Evolutionary conservation across 2,797 vertebrate species (phyloP).

Genomic region (Chaunax sp.): DNA sequence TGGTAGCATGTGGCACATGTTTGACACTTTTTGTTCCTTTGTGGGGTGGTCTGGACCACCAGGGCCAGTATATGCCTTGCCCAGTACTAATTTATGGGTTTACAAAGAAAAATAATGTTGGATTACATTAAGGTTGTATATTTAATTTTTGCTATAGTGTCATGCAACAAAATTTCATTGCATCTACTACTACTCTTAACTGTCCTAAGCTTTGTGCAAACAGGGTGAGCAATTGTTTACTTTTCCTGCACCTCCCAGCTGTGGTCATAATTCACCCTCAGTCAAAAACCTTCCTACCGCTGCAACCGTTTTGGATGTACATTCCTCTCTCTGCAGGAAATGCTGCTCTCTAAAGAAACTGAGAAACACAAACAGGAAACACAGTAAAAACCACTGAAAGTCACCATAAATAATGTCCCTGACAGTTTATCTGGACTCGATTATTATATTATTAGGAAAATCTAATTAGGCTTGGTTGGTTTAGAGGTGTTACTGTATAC

Average conservation of each 20-base stretch:
- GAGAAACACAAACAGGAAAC: constrained; percentile 17
- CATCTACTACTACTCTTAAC: background rate
- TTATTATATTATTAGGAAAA: too few relatives aligned
- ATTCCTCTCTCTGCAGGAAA: constrained; percentile 31
- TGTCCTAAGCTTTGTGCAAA: background rate
- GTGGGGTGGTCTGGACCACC: background rate
- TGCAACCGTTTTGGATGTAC: constrained; percentile 6
- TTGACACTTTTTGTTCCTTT: constrained; percentile 6
- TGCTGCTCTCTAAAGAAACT: constrained; percentile 14
- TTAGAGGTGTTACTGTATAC: too few relatives aligned
- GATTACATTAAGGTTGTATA: too few relatives aligned
- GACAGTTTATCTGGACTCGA: background rate
- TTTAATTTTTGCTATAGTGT: background rate
- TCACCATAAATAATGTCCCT: background rate
- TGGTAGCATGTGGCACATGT: background rate
- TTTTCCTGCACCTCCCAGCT: background rate
- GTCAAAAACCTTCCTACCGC: constrained; percentile 3
- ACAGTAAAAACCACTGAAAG: constrained; percentile 1
- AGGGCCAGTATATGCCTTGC: background rate
- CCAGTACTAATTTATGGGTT: background rate
- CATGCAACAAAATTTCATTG: background rate
- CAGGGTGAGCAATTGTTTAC: background rate
- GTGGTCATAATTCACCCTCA: constrained; percentile 2
- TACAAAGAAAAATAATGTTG: too few relatives aligned
- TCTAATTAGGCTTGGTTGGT: too few relatives aligned